Evolutionary conservation across 2,113 vertebrate species (phyloP).

Genomic region (Corythornis cristatus): DNA sequence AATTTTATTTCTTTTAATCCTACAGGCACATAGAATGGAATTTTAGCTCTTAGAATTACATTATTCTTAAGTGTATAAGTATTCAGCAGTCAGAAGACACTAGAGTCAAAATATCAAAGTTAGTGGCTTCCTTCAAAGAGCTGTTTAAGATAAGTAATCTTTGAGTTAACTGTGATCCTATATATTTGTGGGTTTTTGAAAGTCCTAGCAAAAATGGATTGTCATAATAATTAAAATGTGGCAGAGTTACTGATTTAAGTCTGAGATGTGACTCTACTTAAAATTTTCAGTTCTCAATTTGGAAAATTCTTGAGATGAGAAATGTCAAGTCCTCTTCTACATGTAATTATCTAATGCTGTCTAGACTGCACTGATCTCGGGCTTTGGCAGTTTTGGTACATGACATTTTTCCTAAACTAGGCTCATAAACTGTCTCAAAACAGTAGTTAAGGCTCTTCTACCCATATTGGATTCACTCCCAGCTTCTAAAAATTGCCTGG

Average conservation of each 20-base stretch:
- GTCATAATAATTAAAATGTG: not conserved
- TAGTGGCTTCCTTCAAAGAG: not conserved
- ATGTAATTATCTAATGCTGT: not conserved
- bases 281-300: not conserved
- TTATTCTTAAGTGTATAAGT: not conserved
- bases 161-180: not conserved
- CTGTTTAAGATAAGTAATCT: not conserved
- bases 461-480: not conserved
- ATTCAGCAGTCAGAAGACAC: conserved; percentile 1
- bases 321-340: not conserved
- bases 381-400: not conserved
- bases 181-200: not conserved
- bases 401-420: not conserved
- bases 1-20: not conserved
- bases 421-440: not conserved
- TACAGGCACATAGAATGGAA: not conserved
- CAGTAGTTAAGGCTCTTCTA: not conserved
- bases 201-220: not conserved
- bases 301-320: not conserved
- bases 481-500: rapidly evolving
- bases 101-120: not conserved
- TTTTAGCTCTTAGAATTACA: not conserved
- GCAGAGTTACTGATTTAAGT: not conserved
- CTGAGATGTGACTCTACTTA: too few species aligned
- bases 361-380: not conserved